Base-by-base conservation (phyloP, 1,140 invertebrate genomes). In the Mactra quadrangularis region DNA sequence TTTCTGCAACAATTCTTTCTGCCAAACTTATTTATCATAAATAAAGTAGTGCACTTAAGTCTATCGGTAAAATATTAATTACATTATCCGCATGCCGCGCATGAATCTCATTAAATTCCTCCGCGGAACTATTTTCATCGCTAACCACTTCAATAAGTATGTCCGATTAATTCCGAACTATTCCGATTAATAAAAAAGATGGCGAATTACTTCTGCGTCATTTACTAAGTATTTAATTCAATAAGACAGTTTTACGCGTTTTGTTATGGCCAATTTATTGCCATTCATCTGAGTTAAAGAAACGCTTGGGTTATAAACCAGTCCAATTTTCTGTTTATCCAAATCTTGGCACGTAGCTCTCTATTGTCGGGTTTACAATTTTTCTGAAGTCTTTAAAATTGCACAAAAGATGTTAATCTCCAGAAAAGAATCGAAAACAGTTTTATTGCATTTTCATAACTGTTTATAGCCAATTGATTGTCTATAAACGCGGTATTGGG, bases 231-330 rank as follows among this genome's bases (percentile, higher is more conserved):
- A 27, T 72, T 33, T 55, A 72, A 72, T 72, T 50, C 70, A 35
- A 57, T 53, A 50, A 27, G 50, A 72, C 70, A 72, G 45, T 55
- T 55, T 55, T 72, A 72, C 53, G 55, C 70, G 4, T 53, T 72
- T 72, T 4, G 64, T 72, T 72, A 72, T 72, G 50, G 70, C 50
- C 70, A 41, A 72, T 72, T 72, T 72, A 72, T 72, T 38, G 29
- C 70, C 70, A 72, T 72, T 72, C 53, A 55, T 53, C 27, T 57
- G 64, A 72, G 41, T 41, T 19, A 35, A 72, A 38, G 52, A 72
- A 72, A 38, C 47, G 50, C 50, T 35, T 15, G 52, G 31, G 27
- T 57, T 47, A 41, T 72, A 72, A 72, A 72, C 50, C 22, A 17
- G 47, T 68, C 64, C 64, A 68, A 68, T 68, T 68, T 68, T 68